Conservation (phyloP, 2,888 invertebrate species). For the Microctonus aethiopoides region DNA sequence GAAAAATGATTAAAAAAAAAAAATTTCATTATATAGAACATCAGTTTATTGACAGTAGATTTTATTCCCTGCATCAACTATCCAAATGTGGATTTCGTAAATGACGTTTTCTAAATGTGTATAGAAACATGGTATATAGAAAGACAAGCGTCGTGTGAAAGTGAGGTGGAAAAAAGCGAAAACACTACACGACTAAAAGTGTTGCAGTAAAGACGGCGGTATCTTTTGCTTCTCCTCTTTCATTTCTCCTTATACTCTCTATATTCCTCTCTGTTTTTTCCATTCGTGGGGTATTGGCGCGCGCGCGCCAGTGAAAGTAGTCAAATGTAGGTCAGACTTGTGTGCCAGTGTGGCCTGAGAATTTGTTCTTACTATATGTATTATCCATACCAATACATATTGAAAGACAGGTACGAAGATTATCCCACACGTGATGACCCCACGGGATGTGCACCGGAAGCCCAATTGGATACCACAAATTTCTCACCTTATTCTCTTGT, state of each 20-base stretch:
- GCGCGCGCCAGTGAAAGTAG: constrained; percentile 49
- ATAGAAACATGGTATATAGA: constrained; percentile 10
- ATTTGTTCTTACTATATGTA: constrained; percentile 31
- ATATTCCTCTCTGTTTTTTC: constrained; percentile 25
- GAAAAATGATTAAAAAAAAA: constrained; percentile 14
- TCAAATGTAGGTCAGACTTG: constrained; percentile 47
- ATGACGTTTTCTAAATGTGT: constrained; percentile 15
- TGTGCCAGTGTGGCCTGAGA: constrained; percentile 38
- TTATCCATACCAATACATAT: background rate
- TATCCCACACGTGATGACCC: constrained; percentile 32
- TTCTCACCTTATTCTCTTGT: constrained; percentile 26
- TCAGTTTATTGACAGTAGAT: constrained; percentile 15
- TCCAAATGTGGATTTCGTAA: constrained; percentile 26
- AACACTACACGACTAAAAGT: constrained; percentile 18
- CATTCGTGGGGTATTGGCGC: constrained; percentile 33
- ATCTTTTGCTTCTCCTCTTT: constrained; percentile 31
- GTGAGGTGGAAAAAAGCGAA: constrained; percentile 13
- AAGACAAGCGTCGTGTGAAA: constrained; percentile 17
- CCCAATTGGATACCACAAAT: constrained; percentile 2
- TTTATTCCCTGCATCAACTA: constrained; percentile 2
- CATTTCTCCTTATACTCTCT: constrained; percentile 18
- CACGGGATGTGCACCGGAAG: constrained; percentile 26
- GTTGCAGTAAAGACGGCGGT: constrained; percentile 17
- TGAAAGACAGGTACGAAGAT: constrained; percentile 29
- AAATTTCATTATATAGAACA: constrained; percentile 20